Evolutionary conservation across 2,797 vertebrate species (phyloP).

Genomic region (Etheostoma perlongum): DNA sequence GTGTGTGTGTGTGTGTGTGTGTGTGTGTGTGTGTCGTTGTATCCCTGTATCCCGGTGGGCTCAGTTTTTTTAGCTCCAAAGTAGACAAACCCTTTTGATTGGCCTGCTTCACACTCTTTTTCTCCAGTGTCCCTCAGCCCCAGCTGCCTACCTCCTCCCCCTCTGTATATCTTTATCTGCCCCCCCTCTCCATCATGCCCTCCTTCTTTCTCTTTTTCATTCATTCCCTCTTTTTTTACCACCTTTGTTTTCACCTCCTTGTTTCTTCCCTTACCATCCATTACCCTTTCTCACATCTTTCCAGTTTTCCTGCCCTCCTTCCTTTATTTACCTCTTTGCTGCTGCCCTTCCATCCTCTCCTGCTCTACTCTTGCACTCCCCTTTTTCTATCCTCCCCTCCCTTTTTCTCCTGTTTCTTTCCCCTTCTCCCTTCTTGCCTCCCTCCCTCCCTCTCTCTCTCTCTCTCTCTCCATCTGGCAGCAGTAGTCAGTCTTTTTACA

Average conservation of each 20-base stretch:
- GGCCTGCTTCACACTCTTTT: slow-evolving; percentile 71
- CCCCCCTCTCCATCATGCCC: slow-evolving; percentile 72
- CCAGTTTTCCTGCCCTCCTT: not conserved
- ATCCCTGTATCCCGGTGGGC: slow-evolving; percentile 3
- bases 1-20: slow-evolving; percentile 43
- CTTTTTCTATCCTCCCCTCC: not conserved
- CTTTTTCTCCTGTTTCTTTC: not conserved
- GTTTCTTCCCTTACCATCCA: slow-evolving; percentile 16
- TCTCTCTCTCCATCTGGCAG: slow-evolving; percentile 58
- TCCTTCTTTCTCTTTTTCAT: slow-evolving; percentile 61
- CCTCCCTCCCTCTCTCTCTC: not conserved
- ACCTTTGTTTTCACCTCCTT: slow-evolving; percentile 64
- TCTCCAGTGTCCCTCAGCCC: slow-evolving; percentile 70
- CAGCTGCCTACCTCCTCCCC: slow-evolving; percentile 77
- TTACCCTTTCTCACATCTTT: not conserved
- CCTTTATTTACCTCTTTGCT: not conserved
- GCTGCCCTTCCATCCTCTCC: not conserved
- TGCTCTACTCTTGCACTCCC: not conserved
- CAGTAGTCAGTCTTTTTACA: slow-evolving; percentile 79
- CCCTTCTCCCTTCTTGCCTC: not conserved
- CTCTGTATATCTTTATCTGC: slow-evolving; percentile 54
- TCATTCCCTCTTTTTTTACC: slow-evolving; percentile 12
- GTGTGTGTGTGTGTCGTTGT: slow-evolving; percentile 29
- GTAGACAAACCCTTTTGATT: slow-evolving; percentile 84
- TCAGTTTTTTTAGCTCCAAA: slow-evolving; percentile 73